Conservation (phyloP, 2,797 vertebrate species). For the Pangasius macronema region DNA sequence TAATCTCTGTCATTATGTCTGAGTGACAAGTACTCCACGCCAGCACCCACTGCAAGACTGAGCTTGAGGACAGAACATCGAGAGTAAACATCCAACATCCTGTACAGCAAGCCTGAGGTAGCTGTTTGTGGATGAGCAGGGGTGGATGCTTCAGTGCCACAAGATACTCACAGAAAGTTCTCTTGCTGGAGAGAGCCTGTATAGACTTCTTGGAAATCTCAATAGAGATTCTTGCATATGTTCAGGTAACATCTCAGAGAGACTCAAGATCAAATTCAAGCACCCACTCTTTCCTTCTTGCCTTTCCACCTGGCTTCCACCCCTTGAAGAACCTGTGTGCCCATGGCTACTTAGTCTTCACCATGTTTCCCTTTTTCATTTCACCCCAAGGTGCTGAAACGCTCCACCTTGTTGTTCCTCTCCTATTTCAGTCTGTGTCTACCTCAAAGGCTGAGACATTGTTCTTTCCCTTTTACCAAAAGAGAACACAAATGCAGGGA, state of each 20-base stretch:
- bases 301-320: conserved; percentile 36
- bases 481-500: conserved; percentile 69
- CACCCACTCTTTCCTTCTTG: conserved; percentile 12
- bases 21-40: conserved; percentile 48
- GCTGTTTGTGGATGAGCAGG: conserved; percentile 34
- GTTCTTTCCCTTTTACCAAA: conserved; percentile 65
- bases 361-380: conserved; percentile 49
- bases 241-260: conserved; percentile 34
- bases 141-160: conserved; percentile 32
- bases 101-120: conserved; percentile 34
- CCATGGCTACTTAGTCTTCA: conserved; percentile 62
- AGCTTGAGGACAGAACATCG: conserved; percentile 30
- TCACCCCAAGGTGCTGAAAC: conserved; percentile 68
- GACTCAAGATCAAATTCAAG: conserved; percentile 39
- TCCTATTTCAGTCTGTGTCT: conserved; percentile 65
- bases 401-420: conserved; percentile 67
- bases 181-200: conserved; percentile 1
- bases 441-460: conserved; percentile 59
- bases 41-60: conserved; percentile 39
- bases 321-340: conserved; percentile 44
- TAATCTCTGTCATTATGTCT: conserved; percentile 54
- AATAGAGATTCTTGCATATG: conserved; percentile 39
- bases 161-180: conserved; percentile 39
- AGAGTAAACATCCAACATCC: conserved; percentile 43
- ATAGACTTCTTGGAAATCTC: conserved; percentile 58